phyloP scores from a whole-genome alignment of 2,888 invertebrate genomes.

The Apodemia zela region DNA sequence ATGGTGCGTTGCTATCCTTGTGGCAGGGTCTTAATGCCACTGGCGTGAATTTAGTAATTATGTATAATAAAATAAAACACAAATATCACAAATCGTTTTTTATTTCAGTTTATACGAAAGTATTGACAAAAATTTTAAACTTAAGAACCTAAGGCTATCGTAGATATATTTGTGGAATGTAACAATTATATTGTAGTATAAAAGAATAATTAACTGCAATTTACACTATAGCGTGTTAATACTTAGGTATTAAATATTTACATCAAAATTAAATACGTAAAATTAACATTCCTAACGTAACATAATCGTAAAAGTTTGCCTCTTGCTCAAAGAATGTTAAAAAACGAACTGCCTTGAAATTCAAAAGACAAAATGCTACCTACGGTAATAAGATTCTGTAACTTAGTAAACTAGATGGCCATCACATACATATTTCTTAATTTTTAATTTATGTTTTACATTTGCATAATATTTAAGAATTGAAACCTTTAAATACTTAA shows the following conservation, averaged over 20 bases:
- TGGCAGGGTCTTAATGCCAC: too few relatives aligned
- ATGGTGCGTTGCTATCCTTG: too few relatives aligned
- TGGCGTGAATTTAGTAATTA: too few relatives aligned
- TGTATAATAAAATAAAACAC: too few relatives aligned
- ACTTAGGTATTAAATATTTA: conserved; percentile 38
- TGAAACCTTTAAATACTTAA: too few relatives aligned
- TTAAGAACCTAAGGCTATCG: conserved; percentile 28
- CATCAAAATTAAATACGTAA: conserved; percentile 16
- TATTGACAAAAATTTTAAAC: conserved; percentile 43
- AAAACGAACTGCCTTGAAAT: background rate
- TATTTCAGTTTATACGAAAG: conserved; percentile 24
- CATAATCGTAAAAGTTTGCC: background rate
- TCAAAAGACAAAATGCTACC: background rate
- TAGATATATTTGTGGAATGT: conserved; percentile 58
- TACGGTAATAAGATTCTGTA: background rate
- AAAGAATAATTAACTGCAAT: conserved; percentile 37
- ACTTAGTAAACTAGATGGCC: conserved; percentile 3
- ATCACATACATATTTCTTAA: background rate
- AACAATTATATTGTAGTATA: conserved; percentile 56
- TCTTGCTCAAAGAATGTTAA: conserved; percentile 1
- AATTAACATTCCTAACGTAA: background rate
- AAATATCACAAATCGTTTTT: too few relatives aligned
- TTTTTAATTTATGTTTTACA: too few relatives aligned
- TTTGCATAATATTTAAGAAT: too few relatives aligned
- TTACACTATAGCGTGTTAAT: conserved; percentile 43